A percentile compares a stretch with the other conserved stretches of the same genome.
phyloP scores from a whole-genome alignment of 2,113 vertebrate genomes.

The Casuarius casuarius region DNA sequence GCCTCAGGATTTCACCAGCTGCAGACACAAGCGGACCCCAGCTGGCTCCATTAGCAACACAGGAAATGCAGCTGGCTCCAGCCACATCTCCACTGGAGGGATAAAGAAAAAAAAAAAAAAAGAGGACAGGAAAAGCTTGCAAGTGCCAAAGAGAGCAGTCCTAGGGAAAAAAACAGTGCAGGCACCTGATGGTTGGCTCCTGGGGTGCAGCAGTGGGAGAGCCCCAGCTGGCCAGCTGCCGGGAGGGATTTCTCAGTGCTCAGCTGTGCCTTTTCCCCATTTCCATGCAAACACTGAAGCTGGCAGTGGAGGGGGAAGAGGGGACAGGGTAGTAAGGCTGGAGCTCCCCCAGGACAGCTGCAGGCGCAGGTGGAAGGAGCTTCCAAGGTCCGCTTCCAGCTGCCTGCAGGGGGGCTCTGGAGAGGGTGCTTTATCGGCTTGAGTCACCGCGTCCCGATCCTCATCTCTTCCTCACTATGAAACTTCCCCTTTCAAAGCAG shows the following conservation, averaged over 20 bases:
- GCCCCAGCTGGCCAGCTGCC: no score
- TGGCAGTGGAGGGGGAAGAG: no score
- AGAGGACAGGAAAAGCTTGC: background rate
- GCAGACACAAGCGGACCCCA: background rate
- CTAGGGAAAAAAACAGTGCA: background rate
- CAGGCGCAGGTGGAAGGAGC: background rate
- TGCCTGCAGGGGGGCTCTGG: background rate
- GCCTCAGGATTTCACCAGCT: background rate
- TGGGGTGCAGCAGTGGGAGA: background rate
- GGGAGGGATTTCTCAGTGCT: background rate
- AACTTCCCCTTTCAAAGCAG: background rate
- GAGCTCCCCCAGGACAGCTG: background rate
- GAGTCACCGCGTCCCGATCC: background rate
- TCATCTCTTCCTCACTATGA: rapidly evolving
- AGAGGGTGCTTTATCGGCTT: background rate
- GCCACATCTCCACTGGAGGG: background rate
- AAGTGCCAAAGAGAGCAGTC: background rate
- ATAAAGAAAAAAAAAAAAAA: background rate
- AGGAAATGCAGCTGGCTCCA: background rate
- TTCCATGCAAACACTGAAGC: background rate
- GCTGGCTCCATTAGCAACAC: background rate
- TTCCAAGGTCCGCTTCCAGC: background rate
- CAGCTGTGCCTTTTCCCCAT: background rate
- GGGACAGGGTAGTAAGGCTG: no score
- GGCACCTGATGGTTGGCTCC: no score